These are phyloP conservation scores for Andricus quercusramuli DNA, from an alignment of 2,888 invertebrate species.

Conservation along the genomic window DNA sequence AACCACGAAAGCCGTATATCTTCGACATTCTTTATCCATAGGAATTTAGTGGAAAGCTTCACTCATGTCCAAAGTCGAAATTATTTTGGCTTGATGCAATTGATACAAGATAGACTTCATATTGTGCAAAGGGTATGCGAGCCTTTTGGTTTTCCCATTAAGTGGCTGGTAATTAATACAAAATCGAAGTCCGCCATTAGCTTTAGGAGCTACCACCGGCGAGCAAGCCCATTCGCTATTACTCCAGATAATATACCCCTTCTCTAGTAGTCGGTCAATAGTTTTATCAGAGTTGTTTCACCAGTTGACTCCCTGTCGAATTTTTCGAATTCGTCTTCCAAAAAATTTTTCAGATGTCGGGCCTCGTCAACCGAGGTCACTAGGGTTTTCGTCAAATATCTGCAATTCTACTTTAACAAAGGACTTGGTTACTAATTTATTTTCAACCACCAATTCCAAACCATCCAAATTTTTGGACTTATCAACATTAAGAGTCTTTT, in stretches of 20 bases:
- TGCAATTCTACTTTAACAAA: too few relatives aligned
- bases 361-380: conserved; percentile 31
- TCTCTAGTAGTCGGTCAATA: background rate
- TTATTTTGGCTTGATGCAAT: too few relatives aligned
- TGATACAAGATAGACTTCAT: conserved; percentile 48
- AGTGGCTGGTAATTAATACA: conserved; percentile 48
- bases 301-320: conserved; percentile 46
- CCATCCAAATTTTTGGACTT: too few relatives aligned
- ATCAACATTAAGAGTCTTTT: too few relatives aligned
- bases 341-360: conserved; percentile 41
- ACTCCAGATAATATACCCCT: too few relatives aligned
- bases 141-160: conserved; percentile 44
- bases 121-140: conserved; percentile 48
- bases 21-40: too few relatives aligned
- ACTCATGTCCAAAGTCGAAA: too few relatives aligned
- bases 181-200: conserved; percentile 4
- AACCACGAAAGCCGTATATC: too few relatives aligned
- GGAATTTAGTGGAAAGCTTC: too few relatives aligned
- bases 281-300: conserved; percentile 46
- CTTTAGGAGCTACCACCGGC: too few relatives aligned
- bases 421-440: conserved; percentile 21
- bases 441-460: conserved; percentile 28
- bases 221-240: too few relatives aligned
- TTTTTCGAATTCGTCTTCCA: background rate
- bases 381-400: background rate